phyloP scores from a whole-genome alignment of 2,797 vertebrate genomes.

The Eutrigla gurnardus region DNA sequence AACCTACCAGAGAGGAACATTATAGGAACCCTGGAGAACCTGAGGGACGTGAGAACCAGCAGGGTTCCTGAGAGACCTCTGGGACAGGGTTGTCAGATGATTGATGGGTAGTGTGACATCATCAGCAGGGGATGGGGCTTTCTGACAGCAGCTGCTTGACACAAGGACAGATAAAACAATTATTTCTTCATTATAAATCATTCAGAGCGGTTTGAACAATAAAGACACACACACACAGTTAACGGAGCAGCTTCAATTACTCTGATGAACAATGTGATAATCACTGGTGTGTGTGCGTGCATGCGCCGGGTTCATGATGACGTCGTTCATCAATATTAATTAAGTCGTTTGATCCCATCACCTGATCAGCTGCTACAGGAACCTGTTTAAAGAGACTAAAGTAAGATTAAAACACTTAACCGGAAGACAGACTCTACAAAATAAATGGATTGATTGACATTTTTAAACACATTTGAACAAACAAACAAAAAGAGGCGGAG shows the following conservation, averaged over 20 bases:
- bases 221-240: slow-evolving; percentile 20
- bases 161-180: slow-evolving; percentile 39
- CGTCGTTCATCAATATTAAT: slow-evolving; percentile 7
- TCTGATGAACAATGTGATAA: neutral
- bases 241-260: neutral
- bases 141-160: slow-evolving; percentile 37
- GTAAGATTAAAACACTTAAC: neutral
- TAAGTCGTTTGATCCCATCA: slow-evolving; percentile 4
- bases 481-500: neutral
- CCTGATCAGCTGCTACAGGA: neutral
- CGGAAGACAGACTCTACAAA: neutral
- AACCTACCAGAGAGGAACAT: no score
- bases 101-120: slow-evolving; percentile 9
- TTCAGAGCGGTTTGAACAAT: slow-evolving; percentile 45
- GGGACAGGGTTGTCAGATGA: neutral
- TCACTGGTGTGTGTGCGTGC: neutral
- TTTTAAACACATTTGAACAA: neutral
- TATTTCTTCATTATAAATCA: slow-evolving; percentile 62
- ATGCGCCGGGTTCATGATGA: no score
- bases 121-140: neutral
- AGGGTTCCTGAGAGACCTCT: no score
- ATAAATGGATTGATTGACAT: neutral
- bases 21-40: no score
- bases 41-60: no score
- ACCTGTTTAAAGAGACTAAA: no score